A percentile compares a stretch with the other conserved stretches of the same genome.
These are phyloP conservation scores for Melanotus villosus DNA, from an alignment of 2,888 invertebrate genomes.

Conservation along the genomic window DNA sequence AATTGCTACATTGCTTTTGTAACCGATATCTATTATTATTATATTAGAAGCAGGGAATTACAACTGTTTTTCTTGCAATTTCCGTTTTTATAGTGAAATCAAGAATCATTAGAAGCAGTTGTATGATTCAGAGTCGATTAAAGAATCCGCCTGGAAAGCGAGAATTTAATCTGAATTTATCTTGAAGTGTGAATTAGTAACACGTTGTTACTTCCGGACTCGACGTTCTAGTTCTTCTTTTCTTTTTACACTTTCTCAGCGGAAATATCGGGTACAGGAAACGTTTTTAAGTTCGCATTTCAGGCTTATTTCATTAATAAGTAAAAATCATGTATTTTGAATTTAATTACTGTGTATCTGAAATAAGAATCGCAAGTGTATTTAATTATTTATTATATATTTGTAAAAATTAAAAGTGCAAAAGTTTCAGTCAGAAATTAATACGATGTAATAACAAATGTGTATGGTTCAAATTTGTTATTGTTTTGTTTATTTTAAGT, in stretches of 20 bases:
- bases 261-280: constrained; percentile 3
- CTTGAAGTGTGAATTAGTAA: constrained; percentile 22
- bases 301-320: background rate
- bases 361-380: no score
- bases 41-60: constrained; percentile 27
- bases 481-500: no score
- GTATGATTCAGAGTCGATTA: background rate
- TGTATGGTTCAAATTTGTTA: no score
- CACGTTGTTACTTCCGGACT: constrained; percentile 25
- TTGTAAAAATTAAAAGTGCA: no score
- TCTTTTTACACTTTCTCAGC: constrained; percentile 5
- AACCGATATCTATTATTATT: constrained; percentile 13
- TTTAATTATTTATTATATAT: no score
- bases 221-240: constrained; percentile 9
- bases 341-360: no score
- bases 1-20: constrained; percentile 24
- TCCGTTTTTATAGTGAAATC: constrained; percentile 27
- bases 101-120: constrained; percentile 3
- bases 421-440: no score
- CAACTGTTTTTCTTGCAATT: constrained; percentile 28
- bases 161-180: constrained; percentile 35
- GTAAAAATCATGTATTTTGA: no score
- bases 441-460: no score
- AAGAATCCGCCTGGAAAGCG: constrained; percentile 21
- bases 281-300: background rate